Evolutionary conservation across 2,113 vertebrate genomes (phyloP), one percentile per base, ranked within the genome.

Genomic region (Rousettus leschenaultii): DNA sequence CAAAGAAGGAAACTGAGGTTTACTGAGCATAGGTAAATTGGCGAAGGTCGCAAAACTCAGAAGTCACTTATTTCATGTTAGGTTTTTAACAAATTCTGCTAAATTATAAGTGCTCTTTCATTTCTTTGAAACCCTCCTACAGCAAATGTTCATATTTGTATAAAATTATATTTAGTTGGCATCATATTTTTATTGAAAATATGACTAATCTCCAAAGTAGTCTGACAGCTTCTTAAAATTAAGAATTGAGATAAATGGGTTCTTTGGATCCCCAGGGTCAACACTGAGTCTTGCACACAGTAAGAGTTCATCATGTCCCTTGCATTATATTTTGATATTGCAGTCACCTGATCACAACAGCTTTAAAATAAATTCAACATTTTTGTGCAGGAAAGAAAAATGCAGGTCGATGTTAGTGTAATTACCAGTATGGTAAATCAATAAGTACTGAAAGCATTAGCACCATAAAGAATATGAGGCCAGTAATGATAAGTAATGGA

Each of bases 361-460:
- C 90, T 98, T 97, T 51, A 91, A 65, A 91, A 92, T 48, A 91
- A 71, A 53, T 68, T 97, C 89, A 83, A 45, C 68, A 16, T 88
- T 86, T 88, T 86, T 94, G 82, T 11, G 19, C 38, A 84, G 88
- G 89, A 97, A 97, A 51, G 86, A 93, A 79, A 97, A 97, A 83
- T 59, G 79, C 65, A 48, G 86, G 59, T 96, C 85, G 4, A 66
- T 94, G 75, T 79, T 13, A 53, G 95, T 93, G 93, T 97, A 97
- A 97, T 97, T 96, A 94, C 86, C 94, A 96, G 89, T 38, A 66
- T 24, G 30, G 93, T 86, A 95, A 96, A 98, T 97, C 96, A 96
- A 86, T 97, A 98, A 79, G 59, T 91, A 70, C 75, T 86, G 86
- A 59, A 96, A 97, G 78, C 66, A 90, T 97, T 97, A 43, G 71